Evolutionary conservation across 2,888 invertebrate species (phyloP).

Genomic region (Xylota segnis): DNA sequence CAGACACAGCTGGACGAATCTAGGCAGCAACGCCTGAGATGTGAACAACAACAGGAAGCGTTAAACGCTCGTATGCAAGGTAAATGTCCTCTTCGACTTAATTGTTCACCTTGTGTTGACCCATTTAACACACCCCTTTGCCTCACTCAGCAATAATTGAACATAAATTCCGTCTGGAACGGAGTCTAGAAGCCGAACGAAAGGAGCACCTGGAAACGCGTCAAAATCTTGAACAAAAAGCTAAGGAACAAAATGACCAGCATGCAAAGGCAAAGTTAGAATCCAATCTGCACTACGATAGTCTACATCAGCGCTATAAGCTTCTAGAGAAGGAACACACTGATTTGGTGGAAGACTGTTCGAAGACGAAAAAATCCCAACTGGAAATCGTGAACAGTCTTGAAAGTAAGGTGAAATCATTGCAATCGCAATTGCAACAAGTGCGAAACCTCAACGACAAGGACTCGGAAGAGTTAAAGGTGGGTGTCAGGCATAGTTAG

Average conservation of each 20-base stretch:
- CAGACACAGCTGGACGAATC: slow-evolving; percentile 86
- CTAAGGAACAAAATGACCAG: slow-evolving; percentile 85
- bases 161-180: slow-evolving; percentile 86
- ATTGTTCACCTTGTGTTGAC: slow-evolving; percentile 22
- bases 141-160: slow-evolving; percentile 86
- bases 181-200: slow-evolving; percentile 86
- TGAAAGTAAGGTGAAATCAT: slow-evolving; percentile 84
- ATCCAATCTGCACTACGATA: slow-evolving; percentile 85
- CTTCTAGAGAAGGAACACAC: slow-evolving; percentile 85
- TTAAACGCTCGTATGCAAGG: slow-evolving; percentile 87
- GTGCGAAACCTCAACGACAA: slow-evolving; percentile 82
- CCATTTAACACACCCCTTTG: slow-evolving; percentile 56
- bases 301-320: slow-evolving; percentile 86
- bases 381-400: slow-evolving; percentile 85
- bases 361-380: slow-evolving; percentile 85
- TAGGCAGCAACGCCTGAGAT: slow-evolving; percentile 85
- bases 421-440: slow-evolving; percentile 85
- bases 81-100: slow-evolving; percentile 79
- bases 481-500: slow-evolving; percentile 74
- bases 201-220: slow-evolving; percentile 85
- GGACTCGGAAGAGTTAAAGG: slow-evolving; percentile 84
- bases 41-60: slow-evolving; percentile 87
- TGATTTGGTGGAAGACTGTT: slow-evolving; percentile 85
- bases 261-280: slow-evolving; percentile 85
- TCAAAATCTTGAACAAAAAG: slow-evolving; percentile 85